Evolutionary conservation across 2,797 vertebrate species (phyloP).

Genomic region (Sebastes kiyomatsui): DNA sequence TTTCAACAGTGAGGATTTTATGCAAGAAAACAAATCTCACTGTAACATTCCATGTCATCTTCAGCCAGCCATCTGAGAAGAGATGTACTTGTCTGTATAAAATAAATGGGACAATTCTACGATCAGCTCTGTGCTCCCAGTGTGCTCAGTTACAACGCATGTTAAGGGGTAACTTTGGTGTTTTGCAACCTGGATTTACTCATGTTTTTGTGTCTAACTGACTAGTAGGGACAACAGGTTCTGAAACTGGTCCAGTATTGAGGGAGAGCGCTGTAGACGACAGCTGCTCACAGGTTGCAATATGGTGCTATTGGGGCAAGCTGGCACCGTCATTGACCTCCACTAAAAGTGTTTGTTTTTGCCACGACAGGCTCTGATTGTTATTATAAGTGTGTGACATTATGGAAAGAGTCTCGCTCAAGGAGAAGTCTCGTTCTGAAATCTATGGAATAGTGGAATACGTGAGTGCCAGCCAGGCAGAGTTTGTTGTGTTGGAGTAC

Average conservation of each 20-base stretch:
- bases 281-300: too few relatives aligned
- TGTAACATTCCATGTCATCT: slow-evolving; percentile 99
- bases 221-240: not conserved
- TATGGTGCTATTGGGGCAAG: not conserved
- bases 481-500: too few relatives aligned
- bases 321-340: too few relatives aligned
- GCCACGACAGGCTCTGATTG: too few relatives aligned
- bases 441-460: too few relatives aligned
- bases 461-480: too few relatives aligned
- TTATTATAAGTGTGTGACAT: too few relatives aligned
- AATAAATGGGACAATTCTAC: slow-evolving; percentile 99
- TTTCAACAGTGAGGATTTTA: slow-evolving; percentile 94
- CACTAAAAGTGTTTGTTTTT: too few relatives aligned
- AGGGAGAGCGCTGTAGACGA: too few relatives aligned
- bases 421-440: too few relatives aligned
- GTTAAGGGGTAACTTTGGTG: not conserved
- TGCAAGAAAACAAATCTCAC: slow-evolving; percentile 90
- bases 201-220: not conserved
- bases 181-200: not conserved
- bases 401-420: too few relatives aligned
- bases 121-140: slow-evolving; percentile 70
- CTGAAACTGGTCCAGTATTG: not conserved
- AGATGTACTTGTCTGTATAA: slow-evolving; percentile 92
- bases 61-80: slow-evolving; percentile 90
- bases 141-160: slow-evolving; percentile 29